A percentile compares a stretch with the other conserved stretches of the same genome.
Conservation (phyloP, 2,113 vertebrate species). For the Tamias sibiricus region DNA sequence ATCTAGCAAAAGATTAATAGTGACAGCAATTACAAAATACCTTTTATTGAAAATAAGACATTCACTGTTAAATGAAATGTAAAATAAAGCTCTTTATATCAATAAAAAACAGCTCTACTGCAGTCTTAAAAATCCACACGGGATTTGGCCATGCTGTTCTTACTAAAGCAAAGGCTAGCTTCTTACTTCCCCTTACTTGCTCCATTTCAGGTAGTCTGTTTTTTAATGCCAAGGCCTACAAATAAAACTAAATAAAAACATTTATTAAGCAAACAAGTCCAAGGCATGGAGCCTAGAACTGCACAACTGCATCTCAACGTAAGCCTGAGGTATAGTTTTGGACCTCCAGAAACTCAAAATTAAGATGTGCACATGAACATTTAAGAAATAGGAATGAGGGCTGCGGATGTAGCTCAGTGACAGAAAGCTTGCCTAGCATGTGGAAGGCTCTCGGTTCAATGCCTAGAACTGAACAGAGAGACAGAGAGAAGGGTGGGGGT, state of each 20-base stretch:
- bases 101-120: not conserved
- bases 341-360: not conserved
- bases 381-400: not conserved
- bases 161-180: not conserved
- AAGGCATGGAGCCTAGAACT: not conserved
- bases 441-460: not conserved
- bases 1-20: constrained; percentile 29
- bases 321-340: not conserved
- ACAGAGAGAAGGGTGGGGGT: not conserved
- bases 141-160: not conserved
- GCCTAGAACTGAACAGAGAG: not conserved
- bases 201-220: not conserved
- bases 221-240: not conserved
- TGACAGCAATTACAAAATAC: constrained; percentile 19
- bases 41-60: constrained; percentile 45
- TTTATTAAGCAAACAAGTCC: not conserved
- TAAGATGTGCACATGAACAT: not conserved
- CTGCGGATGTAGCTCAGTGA: not conserved
- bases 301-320: not conserved
- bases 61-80: constrained; percentile 43
- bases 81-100: constrained; percentile 16
- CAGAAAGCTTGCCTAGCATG: not conserved
- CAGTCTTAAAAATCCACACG: not conserved
- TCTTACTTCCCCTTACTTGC: not conserved
- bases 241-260: not conserved